Percentiles rank a stretch among this genome's conserved stretches.
phyloP scores from a whole-genome alignment of 2,113 vertebrate species.

The Halcyon malimbica region DNA sequence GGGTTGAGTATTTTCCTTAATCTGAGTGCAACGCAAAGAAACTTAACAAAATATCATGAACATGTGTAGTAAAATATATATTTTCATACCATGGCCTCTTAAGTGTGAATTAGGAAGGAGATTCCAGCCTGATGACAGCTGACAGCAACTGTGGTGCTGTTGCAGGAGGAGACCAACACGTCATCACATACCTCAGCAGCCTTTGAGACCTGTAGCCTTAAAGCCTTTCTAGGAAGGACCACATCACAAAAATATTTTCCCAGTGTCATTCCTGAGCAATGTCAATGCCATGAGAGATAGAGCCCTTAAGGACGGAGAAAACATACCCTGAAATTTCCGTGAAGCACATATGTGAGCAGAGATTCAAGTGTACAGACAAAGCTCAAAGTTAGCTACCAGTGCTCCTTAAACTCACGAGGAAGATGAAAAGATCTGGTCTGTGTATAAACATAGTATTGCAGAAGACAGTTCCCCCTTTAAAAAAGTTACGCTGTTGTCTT shows the following conservation, averaged over 20 bases:
- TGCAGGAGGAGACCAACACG: neutral
- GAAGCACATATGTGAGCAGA: neutral
- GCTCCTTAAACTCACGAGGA: neutral
- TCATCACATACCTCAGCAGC: neutral
- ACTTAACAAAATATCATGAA: neutral
- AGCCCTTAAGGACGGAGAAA: neutral
- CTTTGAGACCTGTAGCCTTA: neutral
- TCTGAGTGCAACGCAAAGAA: neutral
- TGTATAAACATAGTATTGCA: neutral
- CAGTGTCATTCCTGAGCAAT: neutral
- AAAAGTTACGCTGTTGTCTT: neutral
- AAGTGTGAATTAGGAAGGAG: neutral
- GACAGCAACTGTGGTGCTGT: neutral
- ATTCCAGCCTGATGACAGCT: neutral
- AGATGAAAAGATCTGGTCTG: neutral
- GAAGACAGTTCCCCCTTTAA: neutral
- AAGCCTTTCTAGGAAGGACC: neutral
- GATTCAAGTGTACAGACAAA: neutral
- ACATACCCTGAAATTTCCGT: neutral
- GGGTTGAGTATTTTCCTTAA: neutral
- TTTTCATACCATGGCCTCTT: neutral
- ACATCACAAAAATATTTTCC: neutral
- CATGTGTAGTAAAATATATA: fast-evolving
- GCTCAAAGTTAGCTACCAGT: neutral
- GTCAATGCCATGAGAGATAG: neutral